These are phyloP conservation scores for Chloropsis hardwickii DNA, from an alignment of 2,113 vertebrate genomes.

Conservation along the genomic window DNA sequence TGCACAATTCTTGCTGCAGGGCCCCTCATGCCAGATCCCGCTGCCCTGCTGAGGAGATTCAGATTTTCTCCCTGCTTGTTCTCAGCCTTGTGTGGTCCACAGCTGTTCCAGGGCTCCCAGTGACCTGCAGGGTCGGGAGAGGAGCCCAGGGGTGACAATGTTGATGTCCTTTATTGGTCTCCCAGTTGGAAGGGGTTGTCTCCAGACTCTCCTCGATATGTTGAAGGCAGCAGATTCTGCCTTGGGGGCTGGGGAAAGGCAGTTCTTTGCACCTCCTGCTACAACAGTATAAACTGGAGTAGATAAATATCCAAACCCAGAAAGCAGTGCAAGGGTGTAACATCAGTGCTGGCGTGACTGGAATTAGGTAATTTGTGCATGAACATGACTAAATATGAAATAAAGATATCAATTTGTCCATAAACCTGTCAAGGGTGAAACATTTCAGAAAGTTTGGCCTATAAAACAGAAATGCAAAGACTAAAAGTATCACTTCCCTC, in stretches of 20 bases:
- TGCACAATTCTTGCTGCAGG: background rate
- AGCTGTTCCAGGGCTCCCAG: background rate
- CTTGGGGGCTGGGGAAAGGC: background rate
- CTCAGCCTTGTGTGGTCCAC: accelerated
- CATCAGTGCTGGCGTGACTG: background rate
- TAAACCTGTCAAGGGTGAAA: background rate
- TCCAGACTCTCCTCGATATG: background rate
- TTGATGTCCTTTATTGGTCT: background rate
- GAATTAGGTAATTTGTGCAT: background rate
- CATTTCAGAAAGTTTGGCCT: background rate
- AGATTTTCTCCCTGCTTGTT: background rate
- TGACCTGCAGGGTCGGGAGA: background rate
- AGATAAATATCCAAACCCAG: background rate
- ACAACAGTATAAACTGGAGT: background rate
- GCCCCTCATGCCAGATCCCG: background rate
- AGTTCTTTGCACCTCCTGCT: background rate
- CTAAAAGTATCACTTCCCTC: background rate
- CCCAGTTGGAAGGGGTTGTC: background rate
- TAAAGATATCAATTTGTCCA: background rate
- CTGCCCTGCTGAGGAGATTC: background rate
- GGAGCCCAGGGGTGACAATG: background rate
- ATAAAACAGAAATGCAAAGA: background rate
- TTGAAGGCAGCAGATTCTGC: background rate
- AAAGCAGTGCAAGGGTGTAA: background rate
- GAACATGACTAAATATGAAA: background rate